Percentiles rank a stretch among this genome's conserved stretches.
Evolutionary conservation across 2,797 vertebrate genomes (phyloP).

Genomic region (Lithobates pipiens): DNA sequence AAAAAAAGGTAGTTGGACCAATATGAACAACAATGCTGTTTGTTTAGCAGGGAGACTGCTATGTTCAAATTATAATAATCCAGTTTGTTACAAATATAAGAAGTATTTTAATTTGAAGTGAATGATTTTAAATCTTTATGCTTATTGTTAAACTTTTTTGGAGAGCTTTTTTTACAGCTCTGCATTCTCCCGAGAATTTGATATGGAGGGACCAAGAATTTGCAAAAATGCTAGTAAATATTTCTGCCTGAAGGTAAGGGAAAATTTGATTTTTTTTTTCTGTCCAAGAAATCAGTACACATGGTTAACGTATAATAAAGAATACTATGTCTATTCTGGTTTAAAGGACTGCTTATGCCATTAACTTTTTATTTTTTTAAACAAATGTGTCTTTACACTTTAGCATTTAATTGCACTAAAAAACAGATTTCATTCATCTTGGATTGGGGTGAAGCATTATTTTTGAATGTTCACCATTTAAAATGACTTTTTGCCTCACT

Average conservation of each 20-base stretch:
- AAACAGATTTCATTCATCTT: slow-evolving; percentile 70
- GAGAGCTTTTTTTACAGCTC: slow-evolving; percentile 65
- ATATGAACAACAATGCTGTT: neutral
- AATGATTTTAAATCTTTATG: neutral
- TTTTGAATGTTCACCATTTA: slow-evolving; percentile 64
- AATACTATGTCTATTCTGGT: slow-evolving; percentile 70
- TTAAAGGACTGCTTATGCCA: slow-evolving; percentile 75
- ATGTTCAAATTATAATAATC: neutral
- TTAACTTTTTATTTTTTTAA: slow-evolving; percentile 69
- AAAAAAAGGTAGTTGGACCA: slow-evolving; percentile 29
- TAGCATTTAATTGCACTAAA: slow-evolving; percentile 69
- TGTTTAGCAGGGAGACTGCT: neutral
- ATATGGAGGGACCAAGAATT: slow-evolving; percentile 69
- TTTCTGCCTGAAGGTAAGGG: slow-evolving; percentile 69
- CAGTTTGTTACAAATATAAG: neutral
- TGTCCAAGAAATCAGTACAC: slow-evolving; percentile 68
- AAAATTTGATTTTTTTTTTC: slow-evolving; percentile 40
- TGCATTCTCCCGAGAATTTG: slow-evolving; percentile 69
- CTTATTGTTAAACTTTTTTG: slow-evolving; percentile 36
- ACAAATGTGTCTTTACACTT: slow-evolving; percentile 69
- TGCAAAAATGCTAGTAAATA: slow-evolving; percentile 73
- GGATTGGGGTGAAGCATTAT: slow-evolving; percentile 39
- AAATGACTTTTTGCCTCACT: slow-evolving; percentile 63
- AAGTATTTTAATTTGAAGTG: neutral
- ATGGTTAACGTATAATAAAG: slow-evolving; percentile 72